Conservation (phyloP, 1,140 invertebrate species). For the Drosophila pachea region DNA sequence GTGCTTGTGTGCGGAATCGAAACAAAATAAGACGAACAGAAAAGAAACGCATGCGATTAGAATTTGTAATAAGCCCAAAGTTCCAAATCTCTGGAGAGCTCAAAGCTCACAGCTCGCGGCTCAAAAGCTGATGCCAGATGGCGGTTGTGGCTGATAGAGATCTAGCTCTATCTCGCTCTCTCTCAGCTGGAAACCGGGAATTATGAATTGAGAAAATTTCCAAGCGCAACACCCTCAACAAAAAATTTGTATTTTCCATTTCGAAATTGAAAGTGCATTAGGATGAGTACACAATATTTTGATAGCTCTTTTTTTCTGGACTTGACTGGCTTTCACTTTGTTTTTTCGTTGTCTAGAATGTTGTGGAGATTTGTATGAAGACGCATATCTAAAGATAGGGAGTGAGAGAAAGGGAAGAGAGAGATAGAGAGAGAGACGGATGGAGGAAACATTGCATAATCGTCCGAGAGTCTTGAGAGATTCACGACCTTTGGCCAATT, state of each 20-base stretch:
- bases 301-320: neutral
- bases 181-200: conserved; percentile 27
- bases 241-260: conserved; percentile 5
- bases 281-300: conserved; percentile 44
- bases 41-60: conserved; percentile 67
- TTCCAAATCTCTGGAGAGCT: conserved; percentile 36
- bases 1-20: conserved; percentile 4
- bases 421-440: too few species aligned
- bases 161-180: conserved; percentile 34
- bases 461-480: conserved; percentile 28
- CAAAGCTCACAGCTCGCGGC: neutral
- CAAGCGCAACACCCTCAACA: conserved; percentile 53
- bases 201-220: conserved; percentile 29
- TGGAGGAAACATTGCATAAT: conserved; percentile 59
- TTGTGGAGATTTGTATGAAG: conserved; percentile 19
- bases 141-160: conserved; percentile 47
- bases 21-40: conserved; percentile 15
- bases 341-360: conserved; percentile 51
- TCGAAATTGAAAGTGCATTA: conserved; percentile 66
- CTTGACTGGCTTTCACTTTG: conserved; percentile 59
- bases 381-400: neutral
- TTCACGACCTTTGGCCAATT: conserved; percentile 46
- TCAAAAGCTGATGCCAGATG: too few species aligned
- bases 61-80: conserved; percentile 67
- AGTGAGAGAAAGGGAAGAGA: too few species aligned